Evolutionary conservation across 1,140 invertebrate genomes (phyloP).

Genomic region (Platyscapa corneri): DNA sequence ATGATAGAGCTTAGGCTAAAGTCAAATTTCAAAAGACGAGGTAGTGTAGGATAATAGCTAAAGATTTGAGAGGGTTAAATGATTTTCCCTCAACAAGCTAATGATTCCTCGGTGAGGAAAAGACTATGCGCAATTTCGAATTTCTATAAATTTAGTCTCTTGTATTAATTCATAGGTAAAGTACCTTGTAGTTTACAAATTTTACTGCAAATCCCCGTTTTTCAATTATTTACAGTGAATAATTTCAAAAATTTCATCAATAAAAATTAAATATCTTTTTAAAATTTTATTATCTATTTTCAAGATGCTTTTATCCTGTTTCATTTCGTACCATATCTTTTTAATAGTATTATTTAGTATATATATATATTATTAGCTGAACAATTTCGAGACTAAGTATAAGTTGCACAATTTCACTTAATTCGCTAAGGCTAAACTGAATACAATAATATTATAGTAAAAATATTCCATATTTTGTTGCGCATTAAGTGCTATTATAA

Average conservation of each 20-base stretch:
- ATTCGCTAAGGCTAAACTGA: not conserved
- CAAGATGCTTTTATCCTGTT: no score
- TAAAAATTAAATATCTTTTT: no score
- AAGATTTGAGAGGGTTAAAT: conserved; percentile 18
- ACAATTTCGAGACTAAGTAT: not conserved
- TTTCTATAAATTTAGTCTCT: not conserved
- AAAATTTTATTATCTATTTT: no score
- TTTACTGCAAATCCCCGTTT: not conserved
- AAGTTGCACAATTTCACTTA: not conserved
- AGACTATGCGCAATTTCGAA: no score
- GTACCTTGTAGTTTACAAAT: not conserved
- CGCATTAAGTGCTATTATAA: not conserved
- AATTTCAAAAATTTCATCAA: no score
- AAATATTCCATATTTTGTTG: not conserved
- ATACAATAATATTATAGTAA: not conserved
- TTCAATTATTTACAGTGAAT: not conserved
- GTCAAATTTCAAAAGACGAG: not conserved
- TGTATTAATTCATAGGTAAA: not conserved
- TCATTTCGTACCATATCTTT: no score
- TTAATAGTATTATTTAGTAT: not conserved
- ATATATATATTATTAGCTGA: not conserved
- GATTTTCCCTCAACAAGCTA: not conserved
- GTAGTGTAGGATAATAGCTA: not conserved
- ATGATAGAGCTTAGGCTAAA: not conserved
- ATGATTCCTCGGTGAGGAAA: not conserved